phyloP scores from a whole-genome alignment of 1,140 invertebrate species.

The Cydia splendana region DNA sequence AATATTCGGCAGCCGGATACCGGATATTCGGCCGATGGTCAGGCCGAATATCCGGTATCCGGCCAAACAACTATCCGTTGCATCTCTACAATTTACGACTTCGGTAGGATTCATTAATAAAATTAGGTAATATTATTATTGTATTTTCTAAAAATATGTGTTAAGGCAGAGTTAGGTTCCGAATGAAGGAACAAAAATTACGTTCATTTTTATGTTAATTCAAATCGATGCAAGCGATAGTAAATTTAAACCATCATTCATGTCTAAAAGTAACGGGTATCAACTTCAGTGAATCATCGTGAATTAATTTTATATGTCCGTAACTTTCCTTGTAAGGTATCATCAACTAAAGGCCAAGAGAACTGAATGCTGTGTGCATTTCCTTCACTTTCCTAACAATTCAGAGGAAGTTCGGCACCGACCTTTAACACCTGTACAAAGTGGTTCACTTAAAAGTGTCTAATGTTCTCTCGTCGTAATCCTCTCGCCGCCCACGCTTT shows the following conservation, averaged over 20 bases:
- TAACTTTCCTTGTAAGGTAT: not conserved
- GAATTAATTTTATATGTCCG: too few species aligned
- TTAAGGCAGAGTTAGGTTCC: too few species aligned
- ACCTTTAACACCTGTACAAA: conserved; percentile 25
- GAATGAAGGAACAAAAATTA: too few species aligned
- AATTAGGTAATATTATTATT: not conserved
- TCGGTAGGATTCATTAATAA: not conserved
- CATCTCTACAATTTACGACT: not conserved
- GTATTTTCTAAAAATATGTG: too few species aligned
- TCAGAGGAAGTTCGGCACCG: conserved; percentile 9
- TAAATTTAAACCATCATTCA: not conserved
- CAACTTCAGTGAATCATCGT: too few species aligned
- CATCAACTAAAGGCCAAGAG: not conserved
- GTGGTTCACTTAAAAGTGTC: conserved; percentile 29
- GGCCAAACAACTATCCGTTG: too few species aligned
- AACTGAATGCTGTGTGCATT: not conserved
- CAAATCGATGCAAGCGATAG: not conserved
- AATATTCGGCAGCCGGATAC: too few species aligned
- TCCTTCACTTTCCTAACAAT: not conserved
- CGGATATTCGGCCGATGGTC: too few species aligned
- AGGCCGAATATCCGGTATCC: too few species aligned
- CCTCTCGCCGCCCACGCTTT: conserved; percentile 22
- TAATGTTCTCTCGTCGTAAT: conserved; percentile 26
- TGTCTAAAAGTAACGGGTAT: too few species aligned
- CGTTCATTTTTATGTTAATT: too few species aligned